Percentiles rank a stretch among this genome's conserved stretches.
phyloP scores from a whole-genome alignment of 2,797 vertebrate species.

The Syngnathus acus region DNA sequence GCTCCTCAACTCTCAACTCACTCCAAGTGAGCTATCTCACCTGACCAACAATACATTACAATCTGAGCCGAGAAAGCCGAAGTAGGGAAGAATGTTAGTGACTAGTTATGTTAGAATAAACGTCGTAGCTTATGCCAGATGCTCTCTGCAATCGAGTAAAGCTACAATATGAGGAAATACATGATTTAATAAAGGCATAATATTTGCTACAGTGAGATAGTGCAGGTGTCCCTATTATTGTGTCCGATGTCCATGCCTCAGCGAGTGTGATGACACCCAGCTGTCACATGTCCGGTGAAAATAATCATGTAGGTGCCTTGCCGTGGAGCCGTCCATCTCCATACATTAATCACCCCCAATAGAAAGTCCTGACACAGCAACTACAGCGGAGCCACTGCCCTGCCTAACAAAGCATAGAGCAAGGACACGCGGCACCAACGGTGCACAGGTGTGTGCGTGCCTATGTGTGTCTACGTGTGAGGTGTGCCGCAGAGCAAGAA shows the following conservation, averaged over 20 bases:
- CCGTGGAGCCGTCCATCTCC: slow-evolving; percentile 88
- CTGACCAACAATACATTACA: too few species aligned
- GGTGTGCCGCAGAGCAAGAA: slow-evolving; percentile 68
- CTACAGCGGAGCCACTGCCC: slow-evolving; percentile 79
- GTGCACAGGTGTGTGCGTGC: slow-evolving; percentile 57
- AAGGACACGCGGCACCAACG: slow-evolving; percentile 97
- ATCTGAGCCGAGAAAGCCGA: too few species aligned
- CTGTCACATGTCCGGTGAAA: slow-evolving; percentile 71
- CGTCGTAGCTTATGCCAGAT: too few species aligned
- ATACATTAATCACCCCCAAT: slow-evolving; percentile 97
- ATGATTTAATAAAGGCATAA: background rate
- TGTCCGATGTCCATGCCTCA: slow-evolving; percentile 12
- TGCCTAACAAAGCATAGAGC: slow-evolving; percentile 99
- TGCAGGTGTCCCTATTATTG: background rate
- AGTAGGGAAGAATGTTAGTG: too few species aligned
- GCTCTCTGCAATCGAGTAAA: too few species aligned
- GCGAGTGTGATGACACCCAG: slow-evolving; percentile 32
- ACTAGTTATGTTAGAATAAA: too few species aligned
- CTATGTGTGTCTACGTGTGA: slow-evolving; percentile 5
- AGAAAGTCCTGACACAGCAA: slow-evolving; percentile 96
- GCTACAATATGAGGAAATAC: background rate
- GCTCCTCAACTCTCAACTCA: too few species aligned
- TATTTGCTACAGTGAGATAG: slow-evolving; percentile 6
- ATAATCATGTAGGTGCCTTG: slow-evolving; percentile 87
- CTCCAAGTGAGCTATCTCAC: too few species aligned